Percentiles rank a stretch among this genome's conserved stretches.
These are phyloP conservation scores for Rhopalosiphum padi DNA, from an alignment of 1,140 invertebrate species.

Conservation along the genomic window DNA sequence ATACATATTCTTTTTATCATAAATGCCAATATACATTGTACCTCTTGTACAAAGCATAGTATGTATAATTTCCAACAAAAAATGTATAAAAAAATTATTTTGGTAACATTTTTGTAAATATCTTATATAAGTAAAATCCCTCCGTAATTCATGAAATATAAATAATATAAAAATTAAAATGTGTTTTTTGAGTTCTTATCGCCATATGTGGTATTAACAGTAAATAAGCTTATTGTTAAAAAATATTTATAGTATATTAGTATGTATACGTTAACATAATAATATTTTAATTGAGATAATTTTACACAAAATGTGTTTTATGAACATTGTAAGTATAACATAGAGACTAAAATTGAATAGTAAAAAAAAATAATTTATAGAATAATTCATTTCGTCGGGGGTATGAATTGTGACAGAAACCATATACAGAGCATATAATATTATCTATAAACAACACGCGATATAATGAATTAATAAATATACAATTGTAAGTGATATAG, in stretches of 20 bases:
- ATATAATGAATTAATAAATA: slow-evolving; percentile 12
- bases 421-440: neutral
- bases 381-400: neutral
- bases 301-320: neutral
- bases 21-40: neutral
- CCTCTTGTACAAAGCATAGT: neutral
- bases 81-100: neutral
- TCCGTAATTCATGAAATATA: neutral
- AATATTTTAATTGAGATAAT: neutral
- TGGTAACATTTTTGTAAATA: neutral
- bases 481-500: neutral
- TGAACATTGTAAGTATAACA: neutral
- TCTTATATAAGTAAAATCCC: neutral
- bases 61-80: neutral
- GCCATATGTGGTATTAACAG: neutral
- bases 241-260: neutral
- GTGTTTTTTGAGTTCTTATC: neutral
- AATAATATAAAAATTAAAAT: neutral
- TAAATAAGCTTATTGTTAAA: neutral
- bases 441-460: neutral
- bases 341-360: neutral
- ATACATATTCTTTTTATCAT: neutral
- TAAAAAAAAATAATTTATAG: neutral
- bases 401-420: neutral
- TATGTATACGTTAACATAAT: neutral